Conservation (phyloP, 2,113 vertebrate species). For the Oncorhynchus clarkii region DNA sequence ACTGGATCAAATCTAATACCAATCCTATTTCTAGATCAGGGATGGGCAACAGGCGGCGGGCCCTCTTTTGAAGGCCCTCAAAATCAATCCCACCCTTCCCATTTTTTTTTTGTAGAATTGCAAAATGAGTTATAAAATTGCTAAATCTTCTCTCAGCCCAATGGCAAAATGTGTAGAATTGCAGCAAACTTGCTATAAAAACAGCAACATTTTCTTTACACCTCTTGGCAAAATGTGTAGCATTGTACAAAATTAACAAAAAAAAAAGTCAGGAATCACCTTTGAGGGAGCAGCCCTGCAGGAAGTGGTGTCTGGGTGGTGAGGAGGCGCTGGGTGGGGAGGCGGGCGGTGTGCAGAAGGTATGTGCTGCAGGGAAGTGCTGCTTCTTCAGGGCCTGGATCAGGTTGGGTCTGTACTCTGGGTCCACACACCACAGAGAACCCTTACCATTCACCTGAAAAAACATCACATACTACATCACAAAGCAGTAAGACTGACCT, state of each 20-base stretch:
- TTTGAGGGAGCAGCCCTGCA: conserved; percentile 89
- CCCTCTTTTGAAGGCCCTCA: no score
- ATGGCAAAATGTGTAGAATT: no score
- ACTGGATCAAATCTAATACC: conserved; percentile 8
- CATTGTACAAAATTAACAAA: no score
- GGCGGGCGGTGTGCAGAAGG: conserved; percentile 87
- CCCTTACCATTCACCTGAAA: conserved; percentile 97
- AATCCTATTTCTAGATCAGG: background rate
- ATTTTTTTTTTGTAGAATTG: no score
- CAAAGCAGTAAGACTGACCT: background rate
- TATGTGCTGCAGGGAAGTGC: conserved; percentile 88
- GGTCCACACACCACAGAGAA: conserved; percentile 97
- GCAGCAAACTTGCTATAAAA: no score
- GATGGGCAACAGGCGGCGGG: no score
- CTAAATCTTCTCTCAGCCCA: no score
- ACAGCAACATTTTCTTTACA: no score
- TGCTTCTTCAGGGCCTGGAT: conserved; percentile 98
- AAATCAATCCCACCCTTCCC: no score
- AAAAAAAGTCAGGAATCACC: conserved; percentile 76
- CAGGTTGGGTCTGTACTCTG: conserved; percentile 94
- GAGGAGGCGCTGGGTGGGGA: conserved; percentile 92
- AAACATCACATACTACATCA: no score
- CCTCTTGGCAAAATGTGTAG: no score
- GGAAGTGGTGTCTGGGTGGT: conserved; percentile 88
- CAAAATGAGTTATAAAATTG: no score